Evolutionary conservation across 1,140 invertebrate species (phyloP), one percentile per base, ranked within the genome.

Genomic region (Diabrotica undecimpunctata): DNA sequence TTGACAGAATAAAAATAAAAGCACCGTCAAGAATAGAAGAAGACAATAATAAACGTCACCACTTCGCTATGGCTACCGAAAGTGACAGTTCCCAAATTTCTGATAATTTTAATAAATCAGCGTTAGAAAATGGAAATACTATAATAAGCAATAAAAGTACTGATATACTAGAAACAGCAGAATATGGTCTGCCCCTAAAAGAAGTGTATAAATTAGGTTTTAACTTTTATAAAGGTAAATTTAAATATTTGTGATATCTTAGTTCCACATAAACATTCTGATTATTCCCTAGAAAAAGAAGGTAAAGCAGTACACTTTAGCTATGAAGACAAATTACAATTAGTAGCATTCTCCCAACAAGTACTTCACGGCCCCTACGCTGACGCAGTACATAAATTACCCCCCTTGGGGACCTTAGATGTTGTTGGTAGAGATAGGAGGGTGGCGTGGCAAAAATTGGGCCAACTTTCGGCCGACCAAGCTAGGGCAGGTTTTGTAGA

Each of bases 401-500:
- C 92, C 46, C 92, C 94, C 41, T 80, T 97, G 41, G 96, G 96
- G 46, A 93, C 97, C 1, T 81, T 98, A 14, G 96, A 98, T 83
- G 93, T 98, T 6, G 95, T 98, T 72, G 96, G 96, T 0, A 89
- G 88, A 77, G 95, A 98, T 78, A 84, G 96, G 65, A 87, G 94
- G 74, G 83, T 95, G 75, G 94, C 95, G 62, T 99, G 97, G 97
- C 91, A 95, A 78, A 85, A 88, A 70, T 79, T 99, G 9, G 94
- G 94, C 0, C 87, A 94, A 72, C 91, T 98, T 79, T 86, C 87
- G 2, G 86, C 88, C 73, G 86, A 91, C 68, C 88, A 94, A 72
- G 94, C 96, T 0, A 97, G 96, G 91, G 84, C 88, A 69, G 92
- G 92, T 62, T 99, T 98, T 84, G 86, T 98, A 46, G 87, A 95